A percentile compares a stretch with the other conserved stretches of the same genome.
Evolutionary conservation across 2,797 vertebrate genomes (phyloP).

Genomic region (Paguma larvata): DNA sequence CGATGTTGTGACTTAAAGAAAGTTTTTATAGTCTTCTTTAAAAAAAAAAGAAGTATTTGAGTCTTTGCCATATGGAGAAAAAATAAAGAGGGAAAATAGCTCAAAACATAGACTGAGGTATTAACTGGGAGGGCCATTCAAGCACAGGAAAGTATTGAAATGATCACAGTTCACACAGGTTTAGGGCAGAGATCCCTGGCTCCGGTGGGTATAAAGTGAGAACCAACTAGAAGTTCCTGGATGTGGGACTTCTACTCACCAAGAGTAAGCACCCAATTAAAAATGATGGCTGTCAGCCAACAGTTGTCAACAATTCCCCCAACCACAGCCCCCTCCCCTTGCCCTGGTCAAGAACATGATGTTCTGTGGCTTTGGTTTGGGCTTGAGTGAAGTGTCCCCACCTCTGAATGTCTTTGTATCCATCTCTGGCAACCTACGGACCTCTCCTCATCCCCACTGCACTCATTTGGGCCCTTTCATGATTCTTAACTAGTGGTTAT

Average conservation of each 20-base stretch:
- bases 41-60: slow-evolving; percentile 79
- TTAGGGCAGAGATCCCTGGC: slow-evolving; percentile 56
- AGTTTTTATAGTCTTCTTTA: slow-evolving; percentile 79
- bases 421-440: neutral
- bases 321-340: too few relatives aligned
- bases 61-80: slow-evolving; percentile 74
- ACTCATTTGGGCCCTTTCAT: slow-evolving; percentile 19
- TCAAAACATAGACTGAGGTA: slow-evolving; percentile 43
- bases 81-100: slow-evolving; percentile 5
- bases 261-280: neutral
- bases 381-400: neutral
- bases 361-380: neutral
- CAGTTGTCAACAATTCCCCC: neutral
- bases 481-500: slow-evolving; percentile 40
- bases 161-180: slow-evolving; percentile 23
- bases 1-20: slow-evolving; percentile 86
- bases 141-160: slow-evolving; percentile 50
- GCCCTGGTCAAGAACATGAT: neutral
- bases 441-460: neutral
- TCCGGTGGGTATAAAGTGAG: neutral
- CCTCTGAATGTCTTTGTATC: neutral
- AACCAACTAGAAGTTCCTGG: neutral
- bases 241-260: neutral
- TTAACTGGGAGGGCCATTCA: slow-evolving; percentile 57
- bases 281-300: fast-evolving